phyloP scores from a whole-genome alignment of 2,888 invertebrate genomes.

The Deilephila elpenor region DNA sequence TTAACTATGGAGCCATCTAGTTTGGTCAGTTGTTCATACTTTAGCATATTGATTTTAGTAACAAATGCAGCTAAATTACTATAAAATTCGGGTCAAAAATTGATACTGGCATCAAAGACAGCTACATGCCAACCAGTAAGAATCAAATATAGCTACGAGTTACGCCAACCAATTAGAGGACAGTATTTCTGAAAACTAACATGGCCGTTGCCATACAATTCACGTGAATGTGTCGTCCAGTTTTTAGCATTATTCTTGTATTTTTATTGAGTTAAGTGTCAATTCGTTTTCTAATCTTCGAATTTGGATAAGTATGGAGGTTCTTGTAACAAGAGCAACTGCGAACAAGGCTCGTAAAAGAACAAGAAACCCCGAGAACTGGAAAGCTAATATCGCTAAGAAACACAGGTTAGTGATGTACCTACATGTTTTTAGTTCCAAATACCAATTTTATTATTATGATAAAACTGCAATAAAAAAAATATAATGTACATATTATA shows the following conservation, averaged over 20 bases:
- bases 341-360: conserved; percentile 37
- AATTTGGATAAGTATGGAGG: conserved; percentile 33
- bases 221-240: conserved; percentile 31
- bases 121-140: conserved; percentile 33
- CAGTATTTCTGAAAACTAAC: conserved; percentile 30
- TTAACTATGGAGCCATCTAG: conserved; percentile 32
- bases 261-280: conserved; percentile 31
- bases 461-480: conserved; percentile 31
- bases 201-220: conserved; percentile 34
- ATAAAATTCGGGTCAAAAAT: conserved; percentile 30
- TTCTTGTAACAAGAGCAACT: conserved; percentile 35
- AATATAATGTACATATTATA: conserved; percentile 22
- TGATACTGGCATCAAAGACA: conserved; percentile 33
- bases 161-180: conserved; percentile 34
- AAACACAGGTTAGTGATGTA: conserved; percentile 37
- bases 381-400: conserved; percentile 37
- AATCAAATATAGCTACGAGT: conserved; percentile 36
- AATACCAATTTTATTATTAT: conserved; percentile 20
- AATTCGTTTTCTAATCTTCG: conserved; percentile 27
- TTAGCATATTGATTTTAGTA: conserved; percentile 3
- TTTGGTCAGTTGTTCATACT: conserved; percentile 9
- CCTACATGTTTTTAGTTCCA: conserved; percentile 21
- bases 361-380: conserved; percentile 35
- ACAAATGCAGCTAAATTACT: conserved; percentile 24
- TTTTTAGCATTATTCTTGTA: conserved; percentile 32